Base-by-base conservation (phyloP, 2,888 invertebrate genomes). In the Eurytoma californica region DNA sequence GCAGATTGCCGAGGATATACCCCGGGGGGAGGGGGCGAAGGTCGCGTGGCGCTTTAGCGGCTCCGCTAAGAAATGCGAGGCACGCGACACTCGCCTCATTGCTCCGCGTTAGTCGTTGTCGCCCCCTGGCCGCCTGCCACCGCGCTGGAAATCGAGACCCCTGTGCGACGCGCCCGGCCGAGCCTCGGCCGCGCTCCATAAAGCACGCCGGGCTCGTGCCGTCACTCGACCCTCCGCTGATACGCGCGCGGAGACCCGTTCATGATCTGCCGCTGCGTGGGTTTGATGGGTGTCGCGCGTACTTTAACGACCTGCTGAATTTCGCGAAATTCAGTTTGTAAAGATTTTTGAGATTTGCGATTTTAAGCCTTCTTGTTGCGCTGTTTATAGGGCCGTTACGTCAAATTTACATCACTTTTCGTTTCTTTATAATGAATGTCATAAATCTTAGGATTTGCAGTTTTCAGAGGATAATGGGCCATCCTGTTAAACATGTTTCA, bases 31-130 rank as follows among this genome's bases (percentile, higher is more conserved):
- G 3, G 9, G 66, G n/a, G 20, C 13, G 20, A 47, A 39, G 58
- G 24, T 66, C 24, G 49, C 30, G 24, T 13, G 12, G 20, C 51
- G 39, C 9, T 39, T 39, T 39, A 39, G 39, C 39, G 39, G 39
- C 24, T 57, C 47, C 60, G 83, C 82, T 86, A 84, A 84, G 85
- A 84, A 83, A 89, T 89, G 87, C 88, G 84, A 85, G 85, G 85
- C 88, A 89, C 88, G 88, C 87, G 88, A 89, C 89, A 89, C 86
- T 88, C 90, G 90, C 88, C 87, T 90, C 91, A 91, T 91, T 91
- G 90, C 89, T 85, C 85, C 89, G 89, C 85, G 88, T 91, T 90
- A 91, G 86, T 86, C 86, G 86, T 84, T 85, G 79, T 82, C 85
- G 82, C 82, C 83, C 66, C 82, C 83, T 77, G 81, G 76, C 68